These are phyloP conservation scores for Falco columbarius DNA, from an alignment of 2,797 vertebrate genomes.

Conservation along the genomic window DNA sequence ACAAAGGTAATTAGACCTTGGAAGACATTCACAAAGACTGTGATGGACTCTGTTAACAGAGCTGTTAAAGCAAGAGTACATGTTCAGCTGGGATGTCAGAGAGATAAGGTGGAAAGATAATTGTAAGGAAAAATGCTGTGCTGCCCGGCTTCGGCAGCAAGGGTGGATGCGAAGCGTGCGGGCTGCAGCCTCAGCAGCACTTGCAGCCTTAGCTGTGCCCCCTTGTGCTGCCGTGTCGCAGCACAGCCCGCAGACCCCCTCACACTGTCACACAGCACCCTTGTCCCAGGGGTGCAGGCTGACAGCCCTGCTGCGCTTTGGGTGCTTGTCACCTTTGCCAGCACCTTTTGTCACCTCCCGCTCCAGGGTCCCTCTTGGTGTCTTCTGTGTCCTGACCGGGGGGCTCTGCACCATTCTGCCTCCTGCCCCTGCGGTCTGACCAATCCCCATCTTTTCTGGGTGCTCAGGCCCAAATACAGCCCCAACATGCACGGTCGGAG, in stretches of 20 bases:
- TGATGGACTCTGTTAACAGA: background rate
- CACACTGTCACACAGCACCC: background rate
- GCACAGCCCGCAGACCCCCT: background rate
- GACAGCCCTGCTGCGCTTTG: fast-evolving
- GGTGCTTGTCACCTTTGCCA: background rate
- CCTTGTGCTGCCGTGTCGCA: background rate
- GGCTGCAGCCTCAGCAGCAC: background rate
- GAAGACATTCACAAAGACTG: background rate
- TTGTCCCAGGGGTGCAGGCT: background rate
- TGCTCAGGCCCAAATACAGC: background rate
- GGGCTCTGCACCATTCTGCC: background rate
- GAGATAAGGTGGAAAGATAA: background rate
- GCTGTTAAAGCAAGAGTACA: background rate
- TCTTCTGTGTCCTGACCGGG: fast-evolving
- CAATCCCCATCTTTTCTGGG: fast-evolving
- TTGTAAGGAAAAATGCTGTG: background rate
- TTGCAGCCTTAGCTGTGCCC: background rate
- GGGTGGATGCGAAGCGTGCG: background rate
- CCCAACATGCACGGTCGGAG: fast-evolving
- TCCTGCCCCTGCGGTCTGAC: background rate
- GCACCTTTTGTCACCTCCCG: background rate
- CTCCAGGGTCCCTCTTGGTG: background rate
- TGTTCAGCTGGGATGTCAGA: background rate
- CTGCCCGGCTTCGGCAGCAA: background rate
- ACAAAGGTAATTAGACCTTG: background rate